Evolutionary conservation across 2,888 invertebrate genomes (phyloP).

Genomic region (Chrysomela aeneicollis): DNA sequence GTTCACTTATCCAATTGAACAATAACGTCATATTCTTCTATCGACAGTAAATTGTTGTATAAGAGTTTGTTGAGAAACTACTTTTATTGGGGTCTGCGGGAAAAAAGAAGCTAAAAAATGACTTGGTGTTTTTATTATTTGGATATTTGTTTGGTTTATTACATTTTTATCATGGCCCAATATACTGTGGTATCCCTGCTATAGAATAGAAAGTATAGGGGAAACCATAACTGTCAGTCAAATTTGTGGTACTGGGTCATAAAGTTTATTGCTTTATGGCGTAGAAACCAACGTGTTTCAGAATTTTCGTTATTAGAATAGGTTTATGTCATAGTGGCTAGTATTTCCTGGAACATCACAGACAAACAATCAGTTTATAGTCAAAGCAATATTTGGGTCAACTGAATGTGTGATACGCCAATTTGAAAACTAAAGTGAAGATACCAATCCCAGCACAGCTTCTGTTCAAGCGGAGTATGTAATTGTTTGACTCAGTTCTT

Average conservation of each 20-base stretch:
- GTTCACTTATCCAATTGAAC: slow-evolving; percentile 3
- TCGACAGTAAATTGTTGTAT: not conserved
- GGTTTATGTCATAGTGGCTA: not conserved
- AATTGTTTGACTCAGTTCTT: too few relatives aligned
- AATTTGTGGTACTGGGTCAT: slow-evolving; percentile 13
- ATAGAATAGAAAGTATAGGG: not conserved
- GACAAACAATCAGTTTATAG: not conserved
- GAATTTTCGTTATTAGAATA: not conserved
- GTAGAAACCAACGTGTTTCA: not conserved
- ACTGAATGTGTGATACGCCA: not conserved
- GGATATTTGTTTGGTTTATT: not conserved
- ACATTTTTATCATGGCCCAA: not conserved
- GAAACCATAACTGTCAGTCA: slow-evolving; percentile 17
- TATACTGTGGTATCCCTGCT: slow-evolving; percentile 9
- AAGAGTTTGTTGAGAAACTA: slow-evolving; percentile 3
- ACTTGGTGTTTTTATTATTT: not conserved
- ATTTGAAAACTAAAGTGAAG: not conserved
- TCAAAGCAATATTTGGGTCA: not conserved
- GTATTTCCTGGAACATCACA: not conserved
- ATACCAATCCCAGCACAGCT: too few relatives aligned
- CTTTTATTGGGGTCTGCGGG: not conserved
- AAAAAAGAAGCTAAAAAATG: not conserved
- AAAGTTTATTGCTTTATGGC: slow-evolving; percentile 13
- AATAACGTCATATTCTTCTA: slow-evolving; percentile 3
- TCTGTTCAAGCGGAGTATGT: too few relatives aligned